Conservation (phyloP, 2,113 vertebrate genomes). For the Pampusana beccarii region DNA sequence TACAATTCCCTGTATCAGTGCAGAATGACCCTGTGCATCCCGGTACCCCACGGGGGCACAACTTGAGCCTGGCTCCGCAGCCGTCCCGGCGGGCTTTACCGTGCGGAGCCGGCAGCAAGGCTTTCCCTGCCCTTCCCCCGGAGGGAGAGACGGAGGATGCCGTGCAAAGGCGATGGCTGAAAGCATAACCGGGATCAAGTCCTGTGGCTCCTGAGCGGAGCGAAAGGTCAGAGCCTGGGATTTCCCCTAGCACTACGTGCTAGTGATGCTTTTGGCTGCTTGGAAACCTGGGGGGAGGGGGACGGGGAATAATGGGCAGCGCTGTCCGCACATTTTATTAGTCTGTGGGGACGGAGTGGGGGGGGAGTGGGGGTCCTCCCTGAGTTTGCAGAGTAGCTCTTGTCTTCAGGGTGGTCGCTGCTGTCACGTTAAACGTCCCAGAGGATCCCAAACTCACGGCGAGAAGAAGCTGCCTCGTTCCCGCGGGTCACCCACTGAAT, state of each 20-base stretch:
- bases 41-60: neutral
- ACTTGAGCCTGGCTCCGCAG: neutral
- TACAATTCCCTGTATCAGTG: too few species aligned
- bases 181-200: neutral
- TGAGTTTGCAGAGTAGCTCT: slow-evolving; percentile 12
- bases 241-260: neutral
- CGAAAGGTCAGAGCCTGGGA: neutral
- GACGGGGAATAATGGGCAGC: neutral
- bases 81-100: neutral
- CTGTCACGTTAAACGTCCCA: neutral
- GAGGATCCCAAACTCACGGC: neutral
- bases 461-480: neutral
- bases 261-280: neutral
- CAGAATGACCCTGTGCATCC: neutral
- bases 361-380: neutral
- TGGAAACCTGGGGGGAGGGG: neutral
- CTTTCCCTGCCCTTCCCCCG: neutral
- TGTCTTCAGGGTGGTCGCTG: neutral
- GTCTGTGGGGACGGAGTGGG: neutral
- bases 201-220: neutral
- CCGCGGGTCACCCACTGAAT: slow-evolving; percentile 1
- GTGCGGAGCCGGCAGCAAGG: neutral
- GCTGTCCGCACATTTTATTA: neutral
- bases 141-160: neutral
- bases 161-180: neutral